phyloP scores from a whole-genome alignment of 2,797 vertebrate genomes.

The Astyanax mexicanus region DNA sequence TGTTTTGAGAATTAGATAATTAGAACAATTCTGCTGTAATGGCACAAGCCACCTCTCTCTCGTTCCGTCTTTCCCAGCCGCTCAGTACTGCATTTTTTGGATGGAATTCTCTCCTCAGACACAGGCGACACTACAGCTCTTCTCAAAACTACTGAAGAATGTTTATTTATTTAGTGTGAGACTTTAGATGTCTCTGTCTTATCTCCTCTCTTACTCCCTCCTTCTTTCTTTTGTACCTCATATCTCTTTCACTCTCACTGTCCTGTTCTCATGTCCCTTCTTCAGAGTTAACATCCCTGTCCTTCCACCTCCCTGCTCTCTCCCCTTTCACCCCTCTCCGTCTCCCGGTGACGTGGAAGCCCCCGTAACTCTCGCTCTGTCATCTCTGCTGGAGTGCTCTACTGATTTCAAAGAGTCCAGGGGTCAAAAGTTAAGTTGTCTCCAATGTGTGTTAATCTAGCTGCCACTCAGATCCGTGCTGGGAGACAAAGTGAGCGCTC shows the following conservation, averaged over 20 bases:
- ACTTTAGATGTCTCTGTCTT: conserved; percentile 17
- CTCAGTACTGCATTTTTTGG: no score
- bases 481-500: conserved; percentile 65
- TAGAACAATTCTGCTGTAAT: background rate
- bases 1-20: no score
- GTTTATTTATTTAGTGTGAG: background rate
- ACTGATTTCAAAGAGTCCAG: conserved; percentile 82
- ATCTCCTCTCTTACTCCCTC: background rate
- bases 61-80: background rate
- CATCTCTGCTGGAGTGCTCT: conserved; percentile 82
- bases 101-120: background rate
- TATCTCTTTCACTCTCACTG: conserved; percentile 24
- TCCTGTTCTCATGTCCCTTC: conserved; percentile 3
- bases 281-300: conserved; percentile 4
- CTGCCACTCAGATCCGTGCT: conserved; percentile 79
- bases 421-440: conserved; percentile 91
- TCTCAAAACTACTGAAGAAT: background rate
- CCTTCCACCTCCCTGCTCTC: conserved; percentile 49
- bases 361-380: conserved; percentile 65
- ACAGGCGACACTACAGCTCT: background rate
- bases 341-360: conserved; percentile 68
- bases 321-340: conserved; percentile 52
- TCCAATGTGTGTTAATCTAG: conserved; percentile 83
- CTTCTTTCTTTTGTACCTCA: conserved; percentile 21
- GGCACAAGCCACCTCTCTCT: background rate